Evolutionary conservation across 2,888 invertebrate genomes (phyloP).

Genomic region (Notodonta ziczac): DNA sequence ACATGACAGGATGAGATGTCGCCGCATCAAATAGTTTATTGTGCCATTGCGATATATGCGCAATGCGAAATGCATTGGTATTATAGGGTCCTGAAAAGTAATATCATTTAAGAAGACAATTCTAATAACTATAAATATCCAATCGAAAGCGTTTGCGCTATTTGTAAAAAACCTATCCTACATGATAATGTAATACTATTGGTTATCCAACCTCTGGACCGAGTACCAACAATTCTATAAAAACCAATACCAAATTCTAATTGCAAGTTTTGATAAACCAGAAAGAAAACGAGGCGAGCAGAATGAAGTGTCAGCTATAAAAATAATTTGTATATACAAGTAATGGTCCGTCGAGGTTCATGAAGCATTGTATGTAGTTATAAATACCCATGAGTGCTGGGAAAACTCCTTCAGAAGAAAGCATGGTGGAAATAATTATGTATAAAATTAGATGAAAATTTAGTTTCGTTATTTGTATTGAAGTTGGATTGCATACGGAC

Average conservation of each 20-base stretch:
- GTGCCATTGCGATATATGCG: constrained; percentile 96
- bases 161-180: constrained; percentile 32
- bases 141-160: constrained; percentile 45
- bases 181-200: constrained; percentile 24
- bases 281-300: constrained; percentile 54
- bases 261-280: constrained; percentile 41
- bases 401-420: constrained; percentile 72
- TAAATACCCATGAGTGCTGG: constrained; percentile 73
- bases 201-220: constrained; percentile 50
- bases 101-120: constrained; percentile 34
- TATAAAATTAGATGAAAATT: constrained; percentile 57
- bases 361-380: constrained; percentile 68
- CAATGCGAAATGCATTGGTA: constrained; percentile 96
- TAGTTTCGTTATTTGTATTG: constrained; percentile 25
- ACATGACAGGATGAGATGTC: constrained; percentile 96
- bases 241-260: constrained; percentile 43
- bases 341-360: constrained; percentile 58
- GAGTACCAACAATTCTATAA: constrained; percentile 46
- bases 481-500: constrained; percentile 51
- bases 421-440: constrained; percentile 69
- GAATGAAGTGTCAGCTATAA: constrained; percentile 56
- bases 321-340: constrained; percentile 58
- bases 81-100: constrained; percentile 90
- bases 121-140: constrained; percentile 21
- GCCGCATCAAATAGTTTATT: constrained; percentile 96